Base-by-base conservation (phyloP, 2,113 vertebrate genomes). In the Merops nubicus region DNA sequence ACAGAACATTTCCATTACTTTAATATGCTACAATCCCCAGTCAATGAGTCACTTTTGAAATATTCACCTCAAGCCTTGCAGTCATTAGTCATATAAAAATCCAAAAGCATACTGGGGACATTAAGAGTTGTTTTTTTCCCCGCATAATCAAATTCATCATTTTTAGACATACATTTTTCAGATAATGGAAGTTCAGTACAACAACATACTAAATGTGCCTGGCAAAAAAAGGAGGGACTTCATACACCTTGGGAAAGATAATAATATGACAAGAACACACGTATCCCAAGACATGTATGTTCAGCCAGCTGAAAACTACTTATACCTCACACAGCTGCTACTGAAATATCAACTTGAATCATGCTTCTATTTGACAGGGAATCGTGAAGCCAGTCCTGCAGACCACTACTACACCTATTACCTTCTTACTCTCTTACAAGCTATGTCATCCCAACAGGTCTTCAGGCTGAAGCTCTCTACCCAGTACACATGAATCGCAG, bases 261-360 rank as follows among this genome's bases (percentile, higher is more conserved):
- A 91, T 73, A 64, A 73, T 47, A 59, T 65, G 81, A 64, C 59
- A 65, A 89, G 88, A 77, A 42, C 34, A 92, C 51, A 64, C 19
- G 26, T 50, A 87, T 29, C 47, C 48, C 51, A 82, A 85, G n/a
- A 79, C 20, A 56, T 33, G 16, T 33, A 56, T 92, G 33, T 91
- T 67, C 85, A 92, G 69, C 56, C 50, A 91, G n/a, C 45, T 38
- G 69, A 92, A 96, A 88, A 87, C 73, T 81, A 63, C 72, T 93
- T 93, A 47, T 8, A 72, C 15, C 20, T 85, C 70, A 76, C 11
- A 21, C 15, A 83, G 59, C 42, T 38, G 81, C 84, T 82, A 54
- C 29, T 90, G 84, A 84, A 7, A 64, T 43, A 67, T 70, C 42
- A 88, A 84, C 29, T 23, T 31, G 54, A 73, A 73, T 67, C n/a